Evolutionary conservation across 2,113 vertebrate genomes (phyloP).

Genomic region (Petaurus breviceps): DNA sequence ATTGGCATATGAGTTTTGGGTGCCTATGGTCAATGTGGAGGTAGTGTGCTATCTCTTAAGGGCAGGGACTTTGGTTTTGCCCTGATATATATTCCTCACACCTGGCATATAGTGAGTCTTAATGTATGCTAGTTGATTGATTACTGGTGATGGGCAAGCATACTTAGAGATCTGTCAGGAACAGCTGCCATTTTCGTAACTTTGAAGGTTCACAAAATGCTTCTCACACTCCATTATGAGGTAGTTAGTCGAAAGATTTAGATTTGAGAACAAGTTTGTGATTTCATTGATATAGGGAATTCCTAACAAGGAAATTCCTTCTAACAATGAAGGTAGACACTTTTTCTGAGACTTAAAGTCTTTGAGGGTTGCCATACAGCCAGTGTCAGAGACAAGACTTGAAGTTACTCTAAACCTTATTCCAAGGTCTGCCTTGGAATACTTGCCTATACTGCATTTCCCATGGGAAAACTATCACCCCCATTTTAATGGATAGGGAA

Average conservation of each 20-base stretch:
- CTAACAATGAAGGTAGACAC: neutral
- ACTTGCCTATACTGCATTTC: neutral
- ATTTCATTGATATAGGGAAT: neutral
- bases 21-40: neutral
- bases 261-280: neutral
- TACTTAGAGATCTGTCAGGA: neutral
- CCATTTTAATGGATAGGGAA: neutral
- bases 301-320: neutral
- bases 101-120: neutral
- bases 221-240: neutral
- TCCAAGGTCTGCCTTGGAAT: neutral
- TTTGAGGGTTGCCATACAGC: neutral
- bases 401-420: neutral
- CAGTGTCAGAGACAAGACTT: neutral
- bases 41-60: neutral
- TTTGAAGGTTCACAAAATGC: neutral
- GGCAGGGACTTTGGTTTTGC: neutral
- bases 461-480: neutral
- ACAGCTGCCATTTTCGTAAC: neutral
- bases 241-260: neutral
- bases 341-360: neutral
- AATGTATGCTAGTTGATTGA: neutral
- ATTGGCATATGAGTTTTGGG: neutral
- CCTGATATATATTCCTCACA: neutral
- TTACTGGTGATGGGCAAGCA: neutral